phyloP scores from a whole-genome alignment of 2,888 invertebrate species.

The Ectemnius lituratus region DNA sequence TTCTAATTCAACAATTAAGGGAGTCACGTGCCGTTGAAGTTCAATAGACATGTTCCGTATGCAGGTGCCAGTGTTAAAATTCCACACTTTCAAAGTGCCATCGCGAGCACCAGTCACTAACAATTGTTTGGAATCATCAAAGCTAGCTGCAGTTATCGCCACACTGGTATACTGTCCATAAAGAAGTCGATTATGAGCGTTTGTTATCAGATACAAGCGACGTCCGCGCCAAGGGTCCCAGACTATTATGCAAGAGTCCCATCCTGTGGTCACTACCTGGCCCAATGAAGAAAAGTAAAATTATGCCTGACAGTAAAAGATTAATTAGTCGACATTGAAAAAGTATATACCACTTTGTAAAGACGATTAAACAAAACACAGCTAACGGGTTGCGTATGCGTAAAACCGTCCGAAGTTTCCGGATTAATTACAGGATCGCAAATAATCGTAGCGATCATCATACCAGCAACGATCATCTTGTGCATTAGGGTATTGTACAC shows the following conservation, averaged over 20 bases:
- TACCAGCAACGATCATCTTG: constrained; percentile 83
- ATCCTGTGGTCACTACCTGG: constrained; percentile 85
- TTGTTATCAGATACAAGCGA: constrained; percentile 83
- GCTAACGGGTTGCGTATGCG: constrained; percentile 84
- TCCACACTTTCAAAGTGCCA: constrained; percentile 90
- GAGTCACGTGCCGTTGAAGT: constrained; percentile 79
- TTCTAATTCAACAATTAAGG: background rate
- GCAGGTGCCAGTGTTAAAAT: constrained; percentile 89
- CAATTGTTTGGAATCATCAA: constrained; percentile 86
- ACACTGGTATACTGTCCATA: constrained; percentile 84
- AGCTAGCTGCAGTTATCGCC: constrained; percentile 88
- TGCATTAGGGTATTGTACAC: constrained; percentile 84
- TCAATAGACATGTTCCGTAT: constrained; percentile 84
- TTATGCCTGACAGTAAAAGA: background rate
- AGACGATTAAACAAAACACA: constrained; percentile 87
- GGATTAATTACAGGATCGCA: constrained; percentile 84
- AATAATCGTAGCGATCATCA: constrained; percentile 82
- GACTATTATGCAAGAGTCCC: constrained; percentile 89
- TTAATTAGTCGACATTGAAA: background rate
- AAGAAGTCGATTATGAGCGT: constrained; percentile 84
- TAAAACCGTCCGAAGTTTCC: constrained; percentile 86
- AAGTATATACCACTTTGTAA: constrained; percentile 80
- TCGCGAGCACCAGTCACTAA: constrained; percentile 89
- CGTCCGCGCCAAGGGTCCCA: constrained; percentile 89
- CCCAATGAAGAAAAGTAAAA: constrained; percentile 12